Conservation (phyloP, 2,797 vertebrate species). For the Linurgus olivaceus region DNA sequence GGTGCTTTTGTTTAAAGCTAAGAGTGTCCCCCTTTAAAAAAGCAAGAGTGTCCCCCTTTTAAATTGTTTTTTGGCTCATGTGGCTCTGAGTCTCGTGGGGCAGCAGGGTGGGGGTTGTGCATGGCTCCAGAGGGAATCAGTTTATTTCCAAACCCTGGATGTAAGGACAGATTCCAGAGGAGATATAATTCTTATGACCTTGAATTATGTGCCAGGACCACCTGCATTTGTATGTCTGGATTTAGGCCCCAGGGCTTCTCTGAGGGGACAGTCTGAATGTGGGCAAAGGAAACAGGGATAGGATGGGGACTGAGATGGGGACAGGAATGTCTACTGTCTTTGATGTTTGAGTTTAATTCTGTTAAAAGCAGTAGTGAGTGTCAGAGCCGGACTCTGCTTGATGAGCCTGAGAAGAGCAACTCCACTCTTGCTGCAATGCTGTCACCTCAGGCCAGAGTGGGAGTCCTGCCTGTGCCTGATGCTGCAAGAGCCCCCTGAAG, state of each 20-base stretch:
- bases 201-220: background rate
- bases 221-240: background rate
- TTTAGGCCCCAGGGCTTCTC: background rate
- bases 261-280: background rate
- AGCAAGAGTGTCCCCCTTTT: background rate
- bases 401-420: background rate
- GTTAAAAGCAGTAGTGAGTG: background rate
- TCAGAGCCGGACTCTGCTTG: background rate
- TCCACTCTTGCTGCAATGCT: background rate
- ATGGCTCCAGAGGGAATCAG: fast-evolving
- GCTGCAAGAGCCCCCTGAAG: background rate
- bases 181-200: background rate
- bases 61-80: background rate
- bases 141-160: background rate
- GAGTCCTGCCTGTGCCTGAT: background rate
- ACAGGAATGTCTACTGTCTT: background rate
- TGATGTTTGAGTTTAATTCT: slow-evolving; percentile 12
- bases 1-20: background rate
- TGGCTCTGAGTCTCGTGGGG: background rate
- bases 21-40: too few relatives aligned
- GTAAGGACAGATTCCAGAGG: background rate
- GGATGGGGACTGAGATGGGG: background rate
- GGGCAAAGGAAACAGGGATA: background rate
- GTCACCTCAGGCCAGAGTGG: background rate
- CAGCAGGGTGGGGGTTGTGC: background rate